Evolutionary conservation across 2,888 invertebrate species (phyloP).

Genomic region (Megaustenia siamemsis): DNA sequence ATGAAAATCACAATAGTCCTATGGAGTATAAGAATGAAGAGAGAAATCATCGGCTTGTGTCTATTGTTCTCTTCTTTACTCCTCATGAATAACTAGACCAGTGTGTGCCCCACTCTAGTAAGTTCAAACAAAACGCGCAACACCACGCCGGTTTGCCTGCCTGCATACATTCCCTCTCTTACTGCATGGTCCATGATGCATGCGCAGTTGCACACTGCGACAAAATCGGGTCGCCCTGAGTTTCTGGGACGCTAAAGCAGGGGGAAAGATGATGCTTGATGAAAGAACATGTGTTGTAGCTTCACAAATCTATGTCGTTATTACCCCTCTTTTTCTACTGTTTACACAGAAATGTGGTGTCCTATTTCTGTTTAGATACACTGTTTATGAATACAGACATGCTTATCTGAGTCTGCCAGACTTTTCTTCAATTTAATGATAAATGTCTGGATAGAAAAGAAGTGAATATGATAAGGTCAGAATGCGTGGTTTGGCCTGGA

Average conservation of each 20-base stretch:
- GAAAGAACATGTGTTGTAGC: conserved; percentile 25
- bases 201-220: conserved; percentile 41
- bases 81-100: conserved; percentile 34
- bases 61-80: not conserved
- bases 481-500: not conserved
- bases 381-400: not conserved
- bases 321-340: not conserved
- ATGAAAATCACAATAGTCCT: not conserved
- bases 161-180: conserved; percentile 6
- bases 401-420: not conserved
- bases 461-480: not conserved
- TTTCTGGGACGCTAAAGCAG: conserved; percentile 29
- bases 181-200: conserved; percentile 48
- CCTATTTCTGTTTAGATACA: not conserved
- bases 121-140: conserved; percentile 33
- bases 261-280: conserved; percentile 2
- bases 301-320: not conserved
- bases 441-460: not conserved
- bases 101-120: not conserved
- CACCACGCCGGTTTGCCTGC: conserved; percentile 29
- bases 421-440: not conserved
- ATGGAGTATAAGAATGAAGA: not conserved
- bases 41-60: not conserved
- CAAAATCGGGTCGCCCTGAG: conserved; percentile 45
- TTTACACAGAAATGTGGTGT: not conserved